These are phyloP conservation scores for Upupa epops DNA, from an alignment of 2,113 vertebrate genomes.

Conservation along the genomic window DNA sequence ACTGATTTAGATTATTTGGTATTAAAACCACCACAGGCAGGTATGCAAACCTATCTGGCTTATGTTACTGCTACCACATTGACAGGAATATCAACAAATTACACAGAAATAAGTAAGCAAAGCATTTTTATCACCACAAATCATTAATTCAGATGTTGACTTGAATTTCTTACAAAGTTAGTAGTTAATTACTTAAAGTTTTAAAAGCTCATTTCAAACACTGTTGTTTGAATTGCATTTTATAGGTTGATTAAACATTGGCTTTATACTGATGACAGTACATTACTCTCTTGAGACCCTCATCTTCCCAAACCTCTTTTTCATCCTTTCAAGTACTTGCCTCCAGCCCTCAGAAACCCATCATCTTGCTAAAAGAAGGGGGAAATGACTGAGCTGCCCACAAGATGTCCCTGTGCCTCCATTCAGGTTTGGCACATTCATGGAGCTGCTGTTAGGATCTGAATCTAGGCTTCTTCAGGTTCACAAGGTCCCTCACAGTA, in stretches of 20 bases:
- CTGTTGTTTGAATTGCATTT: not conserved
- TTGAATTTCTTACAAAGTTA: not conserved
- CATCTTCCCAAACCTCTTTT: not conserved
- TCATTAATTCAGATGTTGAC: not conserved
- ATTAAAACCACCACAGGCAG: not conserved
- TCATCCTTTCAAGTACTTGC: not conserved
- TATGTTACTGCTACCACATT: not conserved
- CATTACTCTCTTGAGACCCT: not conserved
- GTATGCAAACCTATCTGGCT: not conserved
- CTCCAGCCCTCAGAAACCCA: not conserved
- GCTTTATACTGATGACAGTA: not conserved
- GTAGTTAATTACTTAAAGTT: not conserved
- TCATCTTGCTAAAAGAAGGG: not conserved
- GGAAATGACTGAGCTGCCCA: not conserved
- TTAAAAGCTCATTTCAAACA: not conserved
- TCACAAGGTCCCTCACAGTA: not conserved
- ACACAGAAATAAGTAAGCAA: not conserved
- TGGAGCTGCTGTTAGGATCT: not conserved
- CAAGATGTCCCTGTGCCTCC: not conserved
- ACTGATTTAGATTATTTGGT: not conserved
- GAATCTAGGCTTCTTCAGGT: not conserved
- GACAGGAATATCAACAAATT: not conserved
- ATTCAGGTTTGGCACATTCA: not conserved
- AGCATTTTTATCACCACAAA: not conserved
- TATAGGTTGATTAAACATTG: not conserved